Base-by-base conservation (phyloP, 2,888 invertebrate genomes). In the Strigamia maritima region DNA sequence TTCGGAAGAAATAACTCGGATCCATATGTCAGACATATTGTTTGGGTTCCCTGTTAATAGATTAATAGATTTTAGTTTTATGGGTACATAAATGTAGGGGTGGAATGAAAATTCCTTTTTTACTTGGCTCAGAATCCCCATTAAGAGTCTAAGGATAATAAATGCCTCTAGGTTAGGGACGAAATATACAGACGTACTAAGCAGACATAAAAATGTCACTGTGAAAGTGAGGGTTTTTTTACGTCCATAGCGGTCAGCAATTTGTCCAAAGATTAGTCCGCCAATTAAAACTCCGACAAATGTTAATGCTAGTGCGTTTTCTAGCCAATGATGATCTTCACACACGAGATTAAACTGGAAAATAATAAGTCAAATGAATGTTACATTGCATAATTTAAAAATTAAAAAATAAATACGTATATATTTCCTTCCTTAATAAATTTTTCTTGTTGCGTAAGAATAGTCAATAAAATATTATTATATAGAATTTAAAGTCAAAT, bases 61-160 rank as follows among this genome's bases (percentile, higher is more conserved):
- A 24, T 8, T 10, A 12, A 77, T 38, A 8, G 24, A 49, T n/a
- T 22, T 76, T 6, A 38, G 14, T 38, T 14, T 26, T 31, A 16
- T 49, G n/a, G 54, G 12, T 76, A 35, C 6, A 31, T 2, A 35
- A 74, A 74, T 24, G 4, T 19, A 14, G 14, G 19, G 22, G 22
- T 49, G 6, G 1, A 19, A 22, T 49, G n/a, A 44, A 44, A 40
- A 24, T 38, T 49, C 24, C 54, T 14, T 28, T 35, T 2, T n/a
- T 78, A 78, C 78, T 65, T 78, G 78, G 70, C 40, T 78, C 10
- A 78, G 60, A 35, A 78, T 24, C 8, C 78, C 78, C 65, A 78
- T 24, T 12, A 78, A 3, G 19, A 78, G 28, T 54, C 78, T 24
- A 1, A 78, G 12, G 14, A 22, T 35, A 24, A 60, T 60, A 38